A percentile compares a stretch with the other conserved stretches of the same genome.
phyloP scores from a whole-genome alignment of 2,113 vertebrate species.

The Mellivora capensis region DNA sequence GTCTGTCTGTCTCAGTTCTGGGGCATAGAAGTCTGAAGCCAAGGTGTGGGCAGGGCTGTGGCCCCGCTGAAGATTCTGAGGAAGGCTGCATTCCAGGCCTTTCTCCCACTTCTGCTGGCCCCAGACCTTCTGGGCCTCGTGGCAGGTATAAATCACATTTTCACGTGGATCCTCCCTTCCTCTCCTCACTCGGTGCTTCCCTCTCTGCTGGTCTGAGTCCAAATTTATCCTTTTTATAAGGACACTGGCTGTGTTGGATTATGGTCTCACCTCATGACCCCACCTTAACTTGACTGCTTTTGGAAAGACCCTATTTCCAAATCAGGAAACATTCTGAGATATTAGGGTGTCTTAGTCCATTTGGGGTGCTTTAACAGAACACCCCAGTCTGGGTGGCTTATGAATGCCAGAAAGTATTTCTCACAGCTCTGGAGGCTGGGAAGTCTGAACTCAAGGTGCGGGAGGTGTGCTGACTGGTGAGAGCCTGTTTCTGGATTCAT shows the following conservation, averaged over 20 bases:
- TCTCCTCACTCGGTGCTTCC: neutral
- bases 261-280: neutral
- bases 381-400: neutral
- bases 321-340: neutral
- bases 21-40: neutral
- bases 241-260: neutral
- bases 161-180: rapidly evolving
- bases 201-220: neutral
- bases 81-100: neutral
- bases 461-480: neutral
- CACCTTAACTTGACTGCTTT: neutral
- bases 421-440: neutral
- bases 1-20: rapidly evolving
- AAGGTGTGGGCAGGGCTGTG: neutral
- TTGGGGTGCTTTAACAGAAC: neutral
- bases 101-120: too few species aligned
- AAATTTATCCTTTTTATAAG: neutral
- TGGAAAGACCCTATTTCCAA: neutral
- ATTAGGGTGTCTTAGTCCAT: neutral
- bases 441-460: too few species aligned
- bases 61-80: too few species aligned
- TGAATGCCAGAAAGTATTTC: neutral
- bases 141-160: neutral
- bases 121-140: neutral
- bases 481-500: neutral